Base-by-base conservation (phyloP, 2,797 vertebrate species). In the Tadarida brasiliensis region DNA sequence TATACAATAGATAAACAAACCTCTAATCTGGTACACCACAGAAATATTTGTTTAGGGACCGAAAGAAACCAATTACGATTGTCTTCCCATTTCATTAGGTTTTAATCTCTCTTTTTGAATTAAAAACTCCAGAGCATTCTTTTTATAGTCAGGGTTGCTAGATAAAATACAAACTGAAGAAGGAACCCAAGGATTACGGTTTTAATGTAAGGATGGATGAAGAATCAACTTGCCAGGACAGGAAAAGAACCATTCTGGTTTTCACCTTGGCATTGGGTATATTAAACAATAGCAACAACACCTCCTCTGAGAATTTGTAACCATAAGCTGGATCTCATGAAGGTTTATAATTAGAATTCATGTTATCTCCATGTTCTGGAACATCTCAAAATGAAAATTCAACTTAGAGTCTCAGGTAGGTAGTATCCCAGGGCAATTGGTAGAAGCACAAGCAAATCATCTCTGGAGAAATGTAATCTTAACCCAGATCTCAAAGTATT, bases 111-210 rank as follows among this genome's bases (percentile, higher is more conserved):
- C 24, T 73, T 88, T 94, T 74, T 74, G 47, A 63, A 82, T 68
- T 44, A 9, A 76, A 90, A 90, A 70, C 59, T 71, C 91, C 19
- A 78, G 67, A 88, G 26, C 10, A 35, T 90, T 94, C 2, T 96
- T 88, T 76, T 83, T 87, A 44, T 74, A 71, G 35, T 74, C 91
- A 94, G 47, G 1, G 20, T 70, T 95, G 12, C 17, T 54, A 95
- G 54, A 87, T 91, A 93, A 70, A 93, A 84, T 44, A 51, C 8
- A 77, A 26, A 39, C 56, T 78, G 15, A 90, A 47, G 73, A 49
- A 51, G 39, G 84, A 91, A 63, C 22, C 12, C 14, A 78, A 70
- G 63, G 35, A 56, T 7, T 78, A 33, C 1, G 59, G 35, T 84
- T 73, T 87, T 39, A 56, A 19, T 51, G 7, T 82, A 71, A 93